Evolutionary conservation across 1,140 invertebrate genomes (phyloP), one percentile per base, ranked within the genome.

Genomic region (Drosophila prosaltans): DNA sequence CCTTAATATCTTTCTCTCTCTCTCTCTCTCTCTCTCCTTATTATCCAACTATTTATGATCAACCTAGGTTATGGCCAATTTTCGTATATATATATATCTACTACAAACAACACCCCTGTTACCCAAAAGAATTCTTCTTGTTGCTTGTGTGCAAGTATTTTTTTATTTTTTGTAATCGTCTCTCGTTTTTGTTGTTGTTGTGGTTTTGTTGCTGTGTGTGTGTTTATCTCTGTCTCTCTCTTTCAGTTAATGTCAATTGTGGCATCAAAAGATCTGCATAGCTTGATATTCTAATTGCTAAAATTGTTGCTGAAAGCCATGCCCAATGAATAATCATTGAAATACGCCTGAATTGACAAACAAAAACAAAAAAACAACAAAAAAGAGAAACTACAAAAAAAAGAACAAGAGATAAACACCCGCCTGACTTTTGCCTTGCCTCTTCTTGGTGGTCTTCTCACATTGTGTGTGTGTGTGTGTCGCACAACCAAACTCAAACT

Each of bases 281-380:
- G 81, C 78, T 90, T 90, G 84, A 89, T 89, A 89, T 89, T 90
- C 85, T 89, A 89, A 89, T 89, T 89, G 85, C 84, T 89, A 78
- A 89, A 89, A 89, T 89, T 89, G 84, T 85, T 89, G 26, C 72
- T 80, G 80, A 65, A 74, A 72, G 80, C 78, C 85, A 85, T 89
- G 85, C 84, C 78, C 84, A 89, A 89, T 89, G 84, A 88, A 88
- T 88, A 88, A 88, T 89, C 83, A 88, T 88, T 65, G 84, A 83
- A 80, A 89, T 88, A 80, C 67, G 69, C n/a, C 16, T 73, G 76
- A 68, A 74, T 78, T 88, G 80, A 89, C 78, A 80, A 78, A 69
- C 65, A 79, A 64, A 36, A 59, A 26, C 11, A 9, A 43, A n/a
- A 6, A 5, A 43, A 45, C 28, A 41, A 2, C 24, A 75, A 63